These are phyloP conservation scores for Zelostemma sp. DNA, from an alignment of 1,140 invertebrate genomes.

Conservation along the genomic window DNA sequence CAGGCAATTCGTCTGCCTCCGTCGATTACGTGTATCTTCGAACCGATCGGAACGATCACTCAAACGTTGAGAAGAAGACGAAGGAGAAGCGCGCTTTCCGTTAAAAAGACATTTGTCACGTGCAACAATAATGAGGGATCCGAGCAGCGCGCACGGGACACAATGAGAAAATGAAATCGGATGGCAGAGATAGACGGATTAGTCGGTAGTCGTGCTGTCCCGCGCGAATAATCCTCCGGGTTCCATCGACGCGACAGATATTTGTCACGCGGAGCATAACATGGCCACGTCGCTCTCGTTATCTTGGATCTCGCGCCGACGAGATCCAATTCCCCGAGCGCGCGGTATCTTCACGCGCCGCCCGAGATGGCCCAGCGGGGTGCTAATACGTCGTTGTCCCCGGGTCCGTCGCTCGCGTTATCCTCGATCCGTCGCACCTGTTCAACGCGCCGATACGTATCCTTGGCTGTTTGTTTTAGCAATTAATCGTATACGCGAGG, in stretches of 20 bases:
- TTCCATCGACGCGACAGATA: not conserved
- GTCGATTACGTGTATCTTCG: too few species aligned
- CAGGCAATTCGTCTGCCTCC: too few species aligned
- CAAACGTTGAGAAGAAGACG: too few species aligned
- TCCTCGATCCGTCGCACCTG: not conserved
- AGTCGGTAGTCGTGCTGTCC: slow-evolving; percentile 41
- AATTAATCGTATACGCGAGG: not conserved
- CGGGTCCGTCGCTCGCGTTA: not conserved
- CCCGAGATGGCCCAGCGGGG: not conserved
- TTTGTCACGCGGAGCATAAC: not conserved
- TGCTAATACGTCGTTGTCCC: not conserved
- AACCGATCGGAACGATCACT: too few species aligned
- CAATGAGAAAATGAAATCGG: slow-evolving; percentile 58
- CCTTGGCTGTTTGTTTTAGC: not conserved
- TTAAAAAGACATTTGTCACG: too few species aligned
- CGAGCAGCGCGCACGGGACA: slow-evolving; percentile 28
- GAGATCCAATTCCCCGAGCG: not conserved
- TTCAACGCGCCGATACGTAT: not conserved
- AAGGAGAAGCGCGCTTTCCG: too few species aligned
- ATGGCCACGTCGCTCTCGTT: not conserved
- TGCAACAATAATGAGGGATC: not conserved
- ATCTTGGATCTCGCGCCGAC: too few species aligned
- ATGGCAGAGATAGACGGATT: slow-evolving; percentile 55
- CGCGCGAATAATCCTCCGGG: slow-evolving; percentile 1
- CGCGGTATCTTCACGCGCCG: not conserved